These are phyloP conservation scores for Orchesella flavescens DNA, from an alignment of 2,888 invertebrate genomes.

Conservation along the genomic window DNA sequence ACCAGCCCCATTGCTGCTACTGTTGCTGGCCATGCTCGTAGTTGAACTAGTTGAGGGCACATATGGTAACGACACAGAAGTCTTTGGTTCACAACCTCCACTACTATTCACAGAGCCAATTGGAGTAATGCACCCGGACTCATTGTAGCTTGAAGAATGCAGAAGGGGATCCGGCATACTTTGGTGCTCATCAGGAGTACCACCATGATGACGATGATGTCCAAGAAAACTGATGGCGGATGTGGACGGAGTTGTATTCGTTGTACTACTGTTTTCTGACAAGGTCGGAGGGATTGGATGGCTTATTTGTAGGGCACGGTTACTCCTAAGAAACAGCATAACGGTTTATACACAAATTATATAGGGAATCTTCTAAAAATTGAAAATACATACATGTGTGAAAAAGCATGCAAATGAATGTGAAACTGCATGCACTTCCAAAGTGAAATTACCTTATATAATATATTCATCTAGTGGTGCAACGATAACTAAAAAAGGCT, in stretches of 20 bases:
- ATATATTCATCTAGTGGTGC: conserved; percentile 17
- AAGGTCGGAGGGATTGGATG: conserved; percentile 65
- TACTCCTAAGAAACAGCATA: conserved; percentile 57
- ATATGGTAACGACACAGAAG: conserved; percentile 50
- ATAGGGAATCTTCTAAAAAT: background rate
- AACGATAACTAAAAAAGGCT: conserved; percentile 1
- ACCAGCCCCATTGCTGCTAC: background rate
- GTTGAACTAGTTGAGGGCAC: conserved; percentile 56
- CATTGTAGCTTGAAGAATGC: background rate
- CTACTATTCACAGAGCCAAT: background rate
- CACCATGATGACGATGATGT: conserved; percentile 23
- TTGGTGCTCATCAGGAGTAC: conserved; percentile 31
- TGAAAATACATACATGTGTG: background rate
- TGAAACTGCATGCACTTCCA: conserved; percentile 20
- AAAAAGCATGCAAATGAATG: background rate
- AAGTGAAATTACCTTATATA: conserved; percentile 28
- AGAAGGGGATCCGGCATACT: conserved; percentile 21
- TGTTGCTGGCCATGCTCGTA: conserved; percentile 45
- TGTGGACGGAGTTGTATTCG: conserved; percentile 33
- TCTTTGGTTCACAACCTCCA: conserved; percentile 35
- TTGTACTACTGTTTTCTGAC: conserved; percentile 48
- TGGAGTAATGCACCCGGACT: background rate
- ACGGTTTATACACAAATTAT: background rate
- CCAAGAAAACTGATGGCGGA: conserved; percentile 31
- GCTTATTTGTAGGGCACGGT: conserved; percentile 66